phyloP scores from a whole-genome alignment of 2,888 invertebrate genomes.

The Orgyia antiqua region DNA sequence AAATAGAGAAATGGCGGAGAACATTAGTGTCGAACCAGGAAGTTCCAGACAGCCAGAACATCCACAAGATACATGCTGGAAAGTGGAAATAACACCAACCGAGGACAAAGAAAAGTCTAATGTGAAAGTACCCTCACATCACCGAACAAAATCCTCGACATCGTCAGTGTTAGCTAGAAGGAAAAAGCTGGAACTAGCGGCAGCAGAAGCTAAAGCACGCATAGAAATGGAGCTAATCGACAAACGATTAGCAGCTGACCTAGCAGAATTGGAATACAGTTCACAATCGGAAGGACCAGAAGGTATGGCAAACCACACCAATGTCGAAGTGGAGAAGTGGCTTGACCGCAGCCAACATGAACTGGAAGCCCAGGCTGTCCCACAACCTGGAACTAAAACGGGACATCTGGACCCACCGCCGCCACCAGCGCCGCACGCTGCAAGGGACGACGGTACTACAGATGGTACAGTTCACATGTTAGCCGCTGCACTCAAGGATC shows the following conservation, averaged over 20 bases:
- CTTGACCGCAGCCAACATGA: not conserved
- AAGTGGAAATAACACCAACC: no score
- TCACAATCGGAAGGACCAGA: not conserved
- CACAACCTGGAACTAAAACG: not conserved
- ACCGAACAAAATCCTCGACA: no score
- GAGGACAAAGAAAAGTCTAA: no score
- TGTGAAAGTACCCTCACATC: no score
- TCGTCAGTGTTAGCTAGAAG: not conserved
- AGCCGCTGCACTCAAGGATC: not conserved
- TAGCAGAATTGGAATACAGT: not conserved
- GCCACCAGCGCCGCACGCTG: no score
- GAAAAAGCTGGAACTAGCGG: not conserved
- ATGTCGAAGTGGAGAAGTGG: not conserved
- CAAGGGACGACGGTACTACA: no score
- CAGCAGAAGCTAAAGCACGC: not conserved
- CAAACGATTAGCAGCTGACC: not conserved
- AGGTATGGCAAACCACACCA: no score
- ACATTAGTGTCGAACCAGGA: no score
- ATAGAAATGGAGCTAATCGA: no score
- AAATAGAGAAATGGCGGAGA: no score
- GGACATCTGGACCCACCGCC: not conserved
- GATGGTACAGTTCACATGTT: not conserved
- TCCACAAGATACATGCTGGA: no score
- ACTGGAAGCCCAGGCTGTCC: not conserved
- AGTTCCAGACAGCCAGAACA: no score